Percentiles rank a stretch among this genome's conserved stretches.
Evolutionary conservation across 2,888 invertebrate genomes (phyloP).

Genomic region (Ptychoptera albimana): DNA sequence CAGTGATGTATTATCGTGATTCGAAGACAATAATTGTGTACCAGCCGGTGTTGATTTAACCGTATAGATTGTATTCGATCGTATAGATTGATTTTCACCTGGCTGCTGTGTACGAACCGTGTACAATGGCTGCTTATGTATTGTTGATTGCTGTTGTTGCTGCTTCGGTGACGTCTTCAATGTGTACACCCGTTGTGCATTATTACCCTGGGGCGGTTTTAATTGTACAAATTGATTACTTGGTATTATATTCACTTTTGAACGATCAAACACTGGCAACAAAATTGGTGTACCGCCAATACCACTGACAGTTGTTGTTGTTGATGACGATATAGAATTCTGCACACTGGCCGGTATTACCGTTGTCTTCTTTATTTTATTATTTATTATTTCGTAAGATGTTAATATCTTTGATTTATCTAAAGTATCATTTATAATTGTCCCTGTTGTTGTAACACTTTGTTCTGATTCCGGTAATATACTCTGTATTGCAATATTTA

Average conservation of each 20-base stretch:
- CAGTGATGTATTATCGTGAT: neutral
- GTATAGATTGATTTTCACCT: neutral
- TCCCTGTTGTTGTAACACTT: conserved; percentile 11
- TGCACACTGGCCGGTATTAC: neutral
- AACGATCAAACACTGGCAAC: conserved; percentile 12
- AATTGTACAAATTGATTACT: conserved; percentile 27
- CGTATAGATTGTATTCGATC: conserved; percentile 7
- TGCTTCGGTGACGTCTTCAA: conserved; percentile 18
- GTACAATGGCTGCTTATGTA: neutral
- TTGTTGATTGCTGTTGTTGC: conserved; percentile 5
- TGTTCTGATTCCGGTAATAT: conserved; percentile 22
- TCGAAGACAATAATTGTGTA: conserved; percentile 20
- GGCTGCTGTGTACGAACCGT: neutral
- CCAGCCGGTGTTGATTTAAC: conserved; percentile 14
- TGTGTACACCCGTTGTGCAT: conserved; percentile 26
- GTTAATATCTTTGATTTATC: conserved; percentile 9
- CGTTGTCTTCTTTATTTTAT: conserved; percentile 7
- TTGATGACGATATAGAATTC: neutral
- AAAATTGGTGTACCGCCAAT: conserved; percentile 4
- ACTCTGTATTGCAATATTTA: conserved; percentile 29
- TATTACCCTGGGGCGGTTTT: conserved; percentile 18
- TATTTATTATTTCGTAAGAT: conserved; percentile 17
- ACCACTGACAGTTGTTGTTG: neutral
- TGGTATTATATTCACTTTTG: conserved; percentile 29
- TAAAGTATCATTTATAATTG: neutral